Evolutionary conservation across 2,888 invertebrate species (phyloP), one percentile per base, ranked within the genome.

Genomic region (Tholera decimalis): DNA sequence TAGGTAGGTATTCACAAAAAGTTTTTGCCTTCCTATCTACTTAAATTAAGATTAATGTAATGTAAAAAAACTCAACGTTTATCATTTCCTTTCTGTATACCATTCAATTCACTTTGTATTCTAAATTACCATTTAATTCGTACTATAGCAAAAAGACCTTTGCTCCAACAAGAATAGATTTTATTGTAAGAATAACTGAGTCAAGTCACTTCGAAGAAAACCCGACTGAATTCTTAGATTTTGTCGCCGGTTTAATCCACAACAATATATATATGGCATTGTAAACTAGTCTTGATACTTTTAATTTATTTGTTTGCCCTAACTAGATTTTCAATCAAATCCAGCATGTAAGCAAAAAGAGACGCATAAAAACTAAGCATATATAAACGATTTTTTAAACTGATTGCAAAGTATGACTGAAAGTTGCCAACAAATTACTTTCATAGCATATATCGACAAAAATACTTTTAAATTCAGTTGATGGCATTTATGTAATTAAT

Each of bases 271-370:
- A 24, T 24, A 11, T 0, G 1, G 8, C 13, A 4, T 7, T 3
- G 13, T 20, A 13, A 11, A 41, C 54, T 30, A 55, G 44, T 64
- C 55, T 64, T 65, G 55, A 44, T 65, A 55, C 44, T 64, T 63
- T 35, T 5, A 26, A 24, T 50, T 41, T 20, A 33, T 41, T 35
- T 20, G 15, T 18, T 47, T 0, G 11, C 37, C 28, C 0, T 3
- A 8, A 35, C 15, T 15, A 15, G 15, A 15, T 15, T 13, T 6
- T 35, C 5, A 15, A 15, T 15, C 15, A 26, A 46, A n/a, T 13
- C 7, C 20, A n/a, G 11, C 13, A 26, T 13, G 6, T 9, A 13
- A 3, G 6, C 28, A 11, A 35, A 20, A 35, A 15, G 15, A 51
- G 11, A n/a, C n/a, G n/a, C n/a, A n/a, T 3, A 35, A 15, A 35